Evolutionary conservation across 92 coral and sea anemone genomes (phyloP).

Genomic region (Muricea muricata): DNA sequence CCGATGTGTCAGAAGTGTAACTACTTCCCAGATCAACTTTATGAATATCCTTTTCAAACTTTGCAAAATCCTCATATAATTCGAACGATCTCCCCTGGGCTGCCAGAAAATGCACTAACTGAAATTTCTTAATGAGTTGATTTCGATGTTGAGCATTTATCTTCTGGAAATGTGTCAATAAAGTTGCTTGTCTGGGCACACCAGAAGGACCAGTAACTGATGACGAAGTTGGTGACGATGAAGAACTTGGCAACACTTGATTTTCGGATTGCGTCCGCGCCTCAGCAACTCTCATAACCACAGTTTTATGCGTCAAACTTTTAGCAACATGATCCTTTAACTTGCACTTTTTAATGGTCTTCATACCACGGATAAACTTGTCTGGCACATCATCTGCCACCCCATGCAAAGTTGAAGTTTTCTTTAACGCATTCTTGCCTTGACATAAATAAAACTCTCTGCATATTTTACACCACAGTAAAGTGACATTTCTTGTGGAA

Average conservation of each 20-base stretch:
- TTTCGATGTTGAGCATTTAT: background rate
- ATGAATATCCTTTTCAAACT: slow-evolving; percentile 1
- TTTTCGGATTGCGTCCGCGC: background rate
- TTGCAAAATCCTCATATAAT: background rate
- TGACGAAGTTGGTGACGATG: slow-evolving; percentile 11
- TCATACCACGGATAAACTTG: background rate
- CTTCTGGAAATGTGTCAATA: background rate
- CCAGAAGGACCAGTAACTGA: slow-evolving; percentile 1
- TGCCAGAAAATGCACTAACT: background rate
- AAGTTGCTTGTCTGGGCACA: slow-evolving; percentile 4
- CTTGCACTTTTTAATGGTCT: background rate
- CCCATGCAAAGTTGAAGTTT: background rate
- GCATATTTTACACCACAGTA: slow-evolving; percentile 12
- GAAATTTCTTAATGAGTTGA: slow-evolving; percentile 3
- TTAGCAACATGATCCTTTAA: slow-evolving; percentile 4
- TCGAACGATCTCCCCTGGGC: background rate
- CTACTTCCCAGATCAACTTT: slow-evolving; percentile 9
- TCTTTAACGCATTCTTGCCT: slow-evolving; percentile 3
- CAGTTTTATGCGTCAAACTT: slow-evolving; percentile 20
- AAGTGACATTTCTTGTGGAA: slow-evolving; percentile 9
- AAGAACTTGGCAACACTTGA: background rate
- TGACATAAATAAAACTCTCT: background rate
- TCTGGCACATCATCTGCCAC: background rate
- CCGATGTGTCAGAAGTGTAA: slow-evolving; percentile 8
- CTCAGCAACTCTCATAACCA: background rate